These are phyloP conservation scores for Neotoma lepida DNA, from an alignment of 2,113 vertebrate genomes.

Conservation along the genomic window DNA sequence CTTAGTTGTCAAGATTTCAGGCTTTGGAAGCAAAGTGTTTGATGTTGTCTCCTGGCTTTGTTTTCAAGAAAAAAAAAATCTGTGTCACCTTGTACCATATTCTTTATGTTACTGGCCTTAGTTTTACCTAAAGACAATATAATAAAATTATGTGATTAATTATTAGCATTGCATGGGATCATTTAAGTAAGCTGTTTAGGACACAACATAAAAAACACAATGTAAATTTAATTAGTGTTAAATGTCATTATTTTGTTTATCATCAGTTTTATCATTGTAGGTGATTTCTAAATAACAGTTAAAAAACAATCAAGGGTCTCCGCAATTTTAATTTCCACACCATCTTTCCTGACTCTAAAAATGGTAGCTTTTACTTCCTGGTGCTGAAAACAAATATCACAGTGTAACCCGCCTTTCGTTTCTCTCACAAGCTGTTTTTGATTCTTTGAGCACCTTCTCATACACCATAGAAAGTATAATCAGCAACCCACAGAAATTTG, in stretches of 20 bases:
- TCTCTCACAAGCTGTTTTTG: background rate
- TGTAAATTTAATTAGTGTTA: background rate
- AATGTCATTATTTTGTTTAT: background rate
- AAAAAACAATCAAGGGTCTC: background rate
- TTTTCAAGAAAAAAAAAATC: background rate
- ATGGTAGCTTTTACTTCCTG: background rate
- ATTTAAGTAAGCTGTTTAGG: background rate
- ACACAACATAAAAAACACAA: background rate
- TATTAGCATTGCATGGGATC: background rate
- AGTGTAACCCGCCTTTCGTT: background rate
- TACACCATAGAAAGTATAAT: accelerated
- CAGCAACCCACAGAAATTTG: accelerated
- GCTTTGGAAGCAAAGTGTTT: background rate
- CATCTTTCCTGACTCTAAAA: background rate
- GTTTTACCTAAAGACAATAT: background rate
- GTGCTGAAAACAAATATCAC: background rate
- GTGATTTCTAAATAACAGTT: background rate
- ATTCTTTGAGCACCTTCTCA: background rate
- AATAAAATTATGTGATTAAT: background rate
- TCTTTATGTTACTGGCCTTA: background rate
- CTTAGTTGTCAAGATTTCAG: background rate
- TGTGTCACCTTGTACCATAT: constrained; percentile 19
- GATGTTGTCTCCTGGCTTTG: background rate
- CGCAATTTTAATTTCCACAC: background rate
- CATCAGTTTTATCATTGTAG: background rate